A percentile compares a stretch with the other conserved stretches of the same genome.
phyloP scores from a whole-genome alignment of 92 coral and sea anemone species.

The Zoanthus gigantus region DNA sequence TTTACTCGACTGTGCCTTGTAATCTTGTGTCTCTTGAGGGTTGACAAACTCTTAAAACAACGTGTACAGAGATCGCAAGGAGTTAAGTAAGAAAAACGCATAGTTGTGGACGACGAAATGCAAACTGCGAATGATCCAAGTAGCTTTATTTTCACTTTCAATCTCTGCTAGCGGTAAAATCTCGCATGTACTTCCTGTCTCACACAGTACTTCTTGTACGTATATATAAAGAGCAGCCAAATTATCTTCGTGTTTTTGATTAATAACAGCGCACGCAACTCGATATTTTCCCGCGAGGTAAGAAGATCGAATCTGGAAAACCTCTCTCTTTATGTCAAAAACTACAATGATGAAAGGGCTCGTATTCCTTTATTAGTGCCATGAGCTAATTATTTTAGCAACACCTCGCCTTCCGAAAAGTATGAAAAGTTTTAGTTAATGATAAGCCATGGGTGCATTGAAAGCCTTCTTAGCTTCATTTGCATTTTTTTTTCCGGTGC shows the following conservation, averaged over 20 bases:
- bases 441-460: constrained; percentile 26
- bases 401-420: constrained; percentile 27
- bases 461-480: constrained; percentile 27
- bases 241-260: too few species aligned
- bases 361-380: constrained; percentile 21
- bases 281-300: not conserved
- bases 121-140: not conserved
- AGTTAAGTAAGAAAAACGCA: not conserved
- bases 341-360: constrained; percentile 2
- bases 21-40: not conserved
- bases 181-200: not conserved
- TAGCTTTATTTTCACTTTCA: constrained; percentile 6
- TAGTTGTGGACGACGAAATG: not conserved
- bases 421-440: constrained; percentile 26
- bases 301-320: constrained; percentile 2
- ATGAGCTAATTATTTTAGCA: constrained; percentile 19
- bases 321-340: constrained; percentile 14
- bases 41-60: not conserved
- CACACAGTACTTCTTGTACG: not conserved
- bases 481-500: constrained; percentile 18
- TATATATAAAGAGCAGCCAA: not conserved
- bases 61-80: constrained; percentile 12
- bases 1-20: not conserved
- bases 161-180: constrained; percentile 3
- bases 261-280: not conserved